Evolutionary conservation across 2,113 vertebrate species (phyloP), one percentile per base, ranked within the genome.

Genomic region (Symphodus melops): DNA sequence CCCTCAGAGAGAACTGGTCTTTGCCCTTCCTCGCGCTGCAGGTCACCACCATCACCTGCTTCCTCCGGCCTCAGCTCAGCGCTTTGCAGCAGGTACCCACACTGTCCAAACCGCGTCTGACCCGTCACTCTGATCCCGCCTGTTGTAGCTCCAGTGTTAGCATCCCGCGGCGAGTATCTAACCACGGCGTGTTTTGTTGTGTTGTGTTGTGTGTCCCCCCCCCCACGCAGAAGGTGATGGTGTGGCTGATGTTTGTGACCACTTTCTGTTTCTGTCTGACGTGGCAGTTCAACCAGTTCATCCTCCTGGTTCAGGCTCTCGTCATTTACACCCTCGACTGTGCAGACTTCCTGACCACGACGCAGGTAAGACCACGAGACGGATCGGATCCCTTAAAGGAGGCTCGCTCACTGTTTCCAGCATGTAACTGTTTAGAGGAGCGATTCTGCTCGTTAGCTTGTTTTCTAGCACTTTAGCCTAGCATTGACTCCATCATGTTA

Each of bases 261-360:
- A 98, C 96, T 0, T 95, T 97, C 81, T 94, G 96, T 70, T 99
- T 99, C 92, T 97, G 97, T 71, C 92, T 99, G 89, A 95, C 95
- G 3, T 99, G 98, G 98, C 98, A 99, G 79, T 99, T 99, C 87
- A 99, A 98, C 92, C 98, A 99, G 85, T 99, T 99, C 84, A 95
- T 98, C 91, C 92, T 98, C 72, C 93, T 98, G 9, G 93, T 99
- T 70, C 98, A 99, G 70, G 96, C 97, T 0, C 68, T 98, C 41
- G 94, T 95, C 68, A 83, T 99, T 25, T 99, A 97, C 84, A 90
- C 89, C 0, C 86, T 99, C 81, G 97, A 99, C 88, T 96, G 94
- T 20, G 53, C 95, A 28, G 96, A 97, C 91, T 89, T 99, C 86
- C 76, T 99, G 58, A 94, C 96, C 1, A 73, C 93, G 0, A 51